Evolutionary conservation across 1,140 invertebrate genomes (phyloP), one percentile per base, ranked within the genome.

Genomic region (Drosophila willistoni): DNA sequence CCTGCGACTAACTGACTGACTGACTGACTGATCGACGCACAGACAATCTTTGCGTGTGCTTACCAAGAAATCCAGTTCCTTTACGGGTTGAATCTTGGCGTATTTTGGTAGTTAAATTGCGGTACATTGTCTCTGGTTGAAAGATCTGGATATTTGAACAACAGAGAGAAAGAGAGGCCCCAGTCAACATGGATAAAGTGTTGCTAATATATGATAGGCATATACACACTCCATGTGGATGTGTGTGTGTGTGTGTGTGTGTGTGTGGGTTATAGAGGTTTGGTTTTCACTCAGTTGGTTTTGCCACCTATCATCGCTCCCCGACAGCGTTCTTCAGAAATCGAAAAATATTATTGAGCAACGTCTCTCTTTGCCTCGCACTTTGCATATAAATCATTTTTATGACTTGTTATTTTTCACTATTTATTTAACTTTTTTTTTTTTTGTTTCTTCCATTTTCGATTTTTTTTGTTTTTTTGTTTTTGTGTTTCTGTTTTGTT

Each of bases 371-470:
- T 47, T 47, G 71, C 75, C 67, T 76, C 83, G 82, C 83, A 86
- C 83, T 86, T 86, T 86, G 83, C 83, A 86, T 86, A 86, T 86
- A 86, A 86, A 86, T 86, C 83, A 86, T 87, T 86, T 87, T 86
- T 86, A 87, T 86, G 83, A 86, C 83, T 86, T 80, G 83, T 86
- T 87, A 86, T 86, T 86, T 86, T 83, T 87, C 84, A 86, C 83
- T 87, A 87, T 86, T 86, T 86, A 82, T 83, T 86, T 86, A 76
- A 19, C 69, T 79, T 67, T 79, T 79, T 44, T 56, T 17, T 17
- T 17, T 47, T 47, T 47, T 10, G 14, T 14, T 9, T 47, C n/a
- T 17, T 44, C 14, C 14, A 7, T 14, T 44, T 44, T 44, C 3
- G 34, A 10, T 39, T 51, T 47, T 47, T 47, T 47, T 51, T n/a